Percentiles rank a stretch among this genome's conserved stretches.
Evolutionary conservation across 2,113 vertebrate species (phyloP).

Genomic region (Ginglymostoma cirratum): DNA sequence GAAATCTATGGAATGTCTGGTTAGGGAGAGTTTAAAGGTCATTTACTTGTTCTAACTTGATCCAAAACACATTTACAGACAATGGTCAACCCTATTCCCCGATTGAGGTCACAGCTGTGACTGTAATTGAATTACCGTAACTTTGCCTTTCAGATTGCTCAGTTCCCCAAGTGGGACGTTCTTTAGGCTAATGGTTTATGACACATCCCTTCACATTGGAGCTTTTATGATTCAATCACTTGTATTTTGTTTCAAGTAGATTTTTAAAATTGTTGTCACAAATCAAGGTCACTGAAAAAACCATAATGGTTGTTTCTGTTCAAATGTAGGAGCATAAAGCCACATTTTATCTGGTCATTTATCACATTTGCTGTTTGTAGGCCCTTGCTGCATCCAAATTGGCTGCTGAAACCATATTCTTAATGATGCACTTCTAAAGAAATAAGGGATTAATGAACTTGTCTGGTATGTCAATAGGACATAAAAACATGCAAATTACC

Average conservation of each 20-base stretch:
- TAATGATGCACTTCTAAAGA: not conserved
- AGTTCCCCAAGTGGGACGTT: not conserved
- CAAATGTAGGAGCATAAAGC: not conserved
- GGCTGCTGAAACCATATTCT: not conserved
- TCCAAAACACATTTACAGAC: not conserved
- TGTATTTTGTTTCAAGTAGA: not conserved
- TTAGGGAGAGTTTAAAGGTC: not conserved
- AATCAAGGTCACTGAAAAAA: not conserved
- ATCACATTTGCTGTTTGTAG: not conserved
- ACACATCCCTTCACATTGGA: not conserved
- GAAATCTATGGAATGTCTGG: not conserved
- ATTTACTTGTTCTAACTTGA: not conserved
- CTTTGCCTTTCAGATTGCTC: not conserved
- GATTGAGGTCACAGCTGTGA: not conserved
- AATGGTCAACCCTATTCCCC: not conserved
- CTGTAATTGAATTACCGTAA: not conserved
- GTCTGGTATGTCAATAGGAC: not conserved
- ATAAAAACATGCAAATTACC: not conserved
- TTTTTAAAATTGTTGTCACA: not conserved
- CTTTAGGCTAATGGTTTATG: constrained; percentile 4
- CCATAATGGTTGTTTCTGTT: not conserved
- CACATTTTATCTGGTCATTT: not conserved
- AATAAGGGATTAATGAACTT: not conserved
- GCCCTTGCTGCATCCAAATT: not conserved
- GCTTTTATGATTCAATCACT: not conserved